These are phyloP conservation scores for Julus scandinavius DNA, from an alignment of 2,888 invertebrate species.

Conservation along the genomic window DNA sequence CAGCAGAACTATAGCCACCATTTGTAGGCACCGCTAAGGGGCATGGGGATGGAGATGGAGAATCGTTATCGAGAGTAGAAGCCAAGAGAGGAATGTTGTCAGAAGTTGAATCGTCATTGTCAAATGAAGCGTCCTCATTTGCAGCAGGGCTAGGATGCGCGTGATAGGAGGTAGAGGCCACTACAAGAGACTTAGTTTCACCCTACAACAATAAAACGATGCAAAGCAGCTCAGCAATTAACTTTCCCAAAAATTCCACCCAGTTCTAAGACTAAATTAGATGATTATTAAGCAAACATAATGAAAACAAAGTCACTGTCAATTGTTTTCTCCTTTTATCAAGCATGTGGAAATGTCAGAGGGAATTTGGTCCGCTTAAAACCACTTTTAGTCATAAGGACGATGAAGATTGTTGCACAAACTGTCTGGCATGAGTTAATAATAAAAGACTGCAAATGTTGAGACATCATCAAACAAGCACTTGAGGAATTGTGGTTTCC, in stretches of 20 bases:
- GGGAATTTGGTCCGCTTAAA: too few relatives aligned
- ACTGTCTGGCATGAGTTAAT: too few relatives aligned
- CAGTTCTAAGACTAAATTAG: background rate
- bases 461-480: too few relatives aligned
- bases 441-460: too few relatives aligned
- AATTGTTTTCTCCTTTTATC: too few relatives aligned
- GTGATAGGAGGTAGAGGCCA: slow-evolving; percentile 54
- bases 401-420: too few relatives aligned
- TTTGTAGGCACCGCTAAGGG: slow-evolving; percentile 44
- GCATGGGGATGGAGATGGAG: slow-evolving; percentile 46
- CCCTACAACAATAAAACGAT: slow-evolving; percentile 50
- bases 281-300: too few relatives aligned
- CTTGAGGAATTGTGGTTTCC: too few relatives aligned
- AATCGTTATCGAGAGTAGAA: slow-evolving; percentile 43
- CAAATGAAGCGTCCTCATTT: slow-evolving; percentile 29
- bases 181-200: slow-evolving; percentile 52
- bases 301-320: too few relatives aligned
- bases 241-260: background rate
- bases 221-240: slow-evolving; percentile 34
- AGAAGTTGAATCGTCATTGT: slow-evolving; percentile 51
- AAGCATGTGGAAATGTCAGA: too few relatives aligned
- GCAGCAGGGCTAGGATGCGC: background rate
- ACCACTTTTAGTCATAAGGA: too few relatives aligned
- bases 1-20: slow-evolving; percentile 50
- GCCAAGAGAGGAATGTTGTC: slow-evolving; percentile 54